phyloP scores from a whole-genome alignment of 2,113 vertebrate species.

The zebrafish (Danio rerio) region GRCz12tu NC_133195.1:40982501-40983000 shows the following conservation, averaged over 20 bases:
- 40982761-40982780: conserved; percentile 26
- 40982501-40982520: conserved; percentile 54
- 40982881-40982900: too few species aligned
- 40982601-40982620: conserved; percentile 93
- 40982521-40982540: conserved; percentile 79
- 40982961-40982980: too few species aligned
- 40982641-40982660: conserved; percentile 69
- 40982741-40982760: conserved; percentile 22
- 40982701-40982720: neutral
- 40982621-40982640: conserved; percentile 80
- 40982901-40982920: too few species aligned
- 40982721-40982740: conserved; percentile 7
- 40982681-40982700: conserved; percentile 23
- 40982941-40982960: too few species aligned
- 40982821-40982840: too few species aligned
- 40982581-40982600: conserved; percentile 82
- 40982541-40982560: conserved; percentile 68
- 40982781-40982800: too few species aligned
- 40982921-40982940: too few species aligned
- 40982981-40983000: too few species aligned
- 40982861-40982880: too few species aligned
- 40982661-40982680: conserved; percentile 60
- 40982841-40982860: too few species aligned
- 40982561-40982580: conserved; percentile 81
- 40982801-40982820: too few species aligned